Evolutionary conservation across 2,797 vertebrate genomes (phyloP).

Genomic region (Vultur gryphus): DNA sequence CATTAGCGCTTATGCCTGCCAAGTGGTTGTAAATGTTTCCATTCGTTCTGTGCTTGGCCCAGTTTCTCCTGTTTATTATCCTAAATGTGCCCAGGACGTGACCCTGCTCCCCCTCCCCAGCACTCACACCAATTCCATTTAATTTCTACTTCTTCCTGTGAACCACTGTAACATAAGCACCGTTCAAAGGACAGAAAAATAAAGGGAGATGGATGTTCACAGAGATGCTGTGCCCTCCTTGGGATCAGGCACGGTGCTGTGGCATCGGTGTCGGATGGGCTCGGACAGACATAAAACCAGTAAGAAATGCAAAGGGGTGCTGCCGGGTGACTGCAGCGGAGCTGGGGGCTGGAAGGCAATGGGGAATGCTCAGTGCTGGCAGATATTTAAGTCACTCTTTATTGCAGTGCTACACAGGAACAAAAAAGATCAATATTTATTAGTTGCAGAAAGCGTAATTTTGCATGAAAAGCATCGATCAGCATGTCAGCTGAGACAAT

Average conservation of each 20-base stretch:
- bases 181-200: neutral
- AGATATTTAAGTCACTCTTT: slow-evolving; percentile 13
- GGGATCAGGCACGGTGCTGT: neutral
- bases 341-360: neutral
- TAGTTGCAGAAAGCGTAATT: slow-evolving; percentile 62
- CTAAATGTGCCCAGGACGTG: neutral
- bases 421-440: slow-evolving; percentile 62
- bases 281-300: neutral
- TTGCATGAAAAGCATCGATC: slow-evolving; percentile 63
- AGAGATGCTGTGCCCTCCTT: neutral
- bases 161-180: neutral
- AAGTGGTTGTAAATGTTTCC: neutral
- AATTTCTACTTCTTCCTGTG: neutral
- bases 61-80: slow-evolving; percentile 14
- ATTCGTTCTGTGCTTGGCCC: neutral
- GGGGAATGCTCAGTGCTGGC: neutral
- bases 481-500: neutral
- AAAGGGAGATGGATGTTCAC: neutral
- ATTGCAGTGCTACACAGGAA: slow-evolving; percentile 50
- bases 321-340: neutral
- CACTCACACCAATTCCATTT: neutral
- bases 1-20: neutral
- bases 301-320: neutral
- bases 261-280: neutral
- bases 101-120: neutral